Evolutionary conservation across 2,113 vertebrate species (phyloP).

Genomic region (Piprites chloris): DNA sequence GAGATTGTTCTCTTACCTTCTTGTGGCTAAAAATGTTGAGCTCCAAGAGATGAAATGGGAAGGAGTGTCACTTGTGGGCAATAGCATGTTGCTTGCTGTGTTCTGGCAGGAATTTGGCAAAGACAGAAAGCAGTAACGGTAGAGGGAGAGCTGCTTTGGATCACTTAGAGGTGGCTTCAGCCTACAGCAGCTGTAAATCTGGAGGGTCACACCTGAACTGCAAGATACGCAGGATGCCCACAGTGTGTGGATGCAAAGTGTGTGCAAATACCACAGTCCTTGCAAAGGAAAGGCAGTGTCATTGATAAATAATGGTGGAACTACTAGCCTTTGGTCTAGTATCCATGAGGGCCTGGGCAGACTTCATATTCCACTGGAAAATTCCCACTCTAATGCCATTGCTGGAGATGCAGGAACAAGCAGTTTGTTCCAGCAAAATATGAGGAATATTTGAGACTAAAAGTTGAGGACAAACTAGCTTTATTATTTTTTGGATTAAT

Average conservation of each 20-base stretch:
- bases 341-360: neutral
- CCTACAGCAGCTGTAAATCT: neutral
- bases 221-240: neutral
- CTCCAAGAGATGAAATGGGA: neutral
- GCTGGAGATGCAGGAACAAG: neutral
- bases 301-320: rapidly evolving
- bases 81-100: neutral
- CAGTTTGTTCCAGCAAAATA: neutral
- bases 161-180: neutral
- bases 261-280: neutral
- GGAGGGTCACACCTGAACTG: neutral
- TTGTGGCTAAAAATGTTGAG: neutral
- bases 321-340: neutral
- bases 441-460: neutral
- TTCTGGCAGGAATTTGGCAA: neutral
- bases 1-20: neutral
- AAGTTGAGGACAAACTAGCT: neutral
- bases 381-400: neutral
- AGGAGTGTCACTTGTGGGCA: neutral
- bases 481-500: neutral
- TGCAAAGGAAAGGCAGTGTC: neutral
- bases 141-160: neutral
- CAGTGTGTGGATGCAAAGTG: neutral
- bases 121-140: neutral
- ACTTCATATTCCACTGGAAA: neutral